Evolutionary conservation across 2,113 vertebrate genomes (phyloP).

Genomic region (Calidris pugnax): DNA sequence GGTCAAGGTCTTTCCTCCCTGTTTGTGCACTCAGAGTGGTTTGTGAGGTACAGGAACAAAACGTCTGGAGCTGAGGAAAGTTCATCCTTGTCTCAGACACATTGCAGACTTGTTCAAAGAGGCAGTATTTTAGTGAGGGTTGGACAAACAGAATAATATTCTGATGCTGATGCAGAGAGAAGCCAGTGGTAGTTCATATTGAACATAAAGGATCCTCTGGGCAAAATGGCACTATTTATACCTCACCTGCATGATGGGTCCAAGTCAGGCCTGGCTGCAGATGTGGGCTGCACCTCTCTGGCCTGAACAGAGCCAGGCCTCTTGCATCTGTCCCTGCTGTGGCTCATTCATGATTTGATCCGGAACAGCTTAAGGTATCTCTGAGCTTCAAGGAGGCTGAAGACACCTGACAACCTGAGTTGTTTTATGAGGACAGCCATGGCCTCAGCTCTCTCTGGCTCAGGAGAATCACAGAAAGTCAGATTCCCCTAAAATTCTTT

Average conservation of each 20-base stretch:
- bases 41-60: neutral
- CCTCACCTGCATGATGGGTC: neutral
- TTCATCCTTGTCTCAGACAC: neutral
- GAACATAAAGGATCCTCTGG: neutral
- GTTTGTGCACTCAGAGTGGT: neutral
- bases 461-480: neutral
- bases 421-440: neutral
- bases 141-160: neutral
- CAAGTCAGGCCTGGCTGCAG: neutral
- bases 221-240: neutral
- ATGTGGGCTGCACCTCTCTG: neutral
- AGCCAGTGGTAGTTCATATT: neutral
- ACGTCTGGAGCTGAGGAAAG: neutral
- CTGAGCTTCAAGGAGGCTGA: neutral
- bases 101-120: neutral
- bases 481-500: neutral
- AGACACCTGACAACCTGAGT: neutral
- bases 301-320: neutral
- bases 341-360: neutral
- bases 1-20: neutral
- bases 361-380: neutral
- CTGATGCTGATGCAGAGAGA: neutral
- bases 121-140: neutral
- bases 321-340: neutral
- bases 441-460: neutral